phyloP scores from a whole-genome alignment of 2,113 vertebrate genomes.

The Axis porcinus region DNA sequence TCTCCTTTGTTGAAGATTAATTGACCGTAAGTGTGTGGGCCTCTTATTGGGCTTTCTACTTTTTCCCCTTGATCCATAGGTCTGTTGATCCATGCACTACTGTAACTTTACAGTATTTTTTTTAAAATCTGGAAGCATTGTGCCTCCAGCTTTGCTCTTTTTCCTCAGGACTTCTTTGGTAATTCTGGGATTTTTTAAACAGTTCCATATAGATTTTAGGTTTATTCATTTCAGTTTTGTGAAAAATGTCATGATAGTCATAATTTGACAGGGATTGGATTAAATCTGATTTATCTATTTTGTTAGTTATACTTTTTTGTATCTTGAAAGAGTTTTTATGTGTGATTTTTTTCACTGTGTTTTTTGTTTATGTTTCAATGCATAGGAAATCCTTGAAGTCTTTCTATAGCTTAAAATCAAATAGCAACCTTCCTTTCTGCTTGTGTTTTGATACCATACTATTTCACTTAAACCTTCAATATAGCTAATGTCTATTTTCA shows the following conservation, averaged over 20 bases:
- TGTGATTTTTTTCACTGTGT: not conserved
- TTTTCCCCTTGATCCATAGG: not conserved
- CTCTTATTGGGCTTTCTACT: not conserved
- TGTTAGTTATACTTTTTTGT: not conserved
- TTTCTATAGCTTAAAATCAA: not conserved
- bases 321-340: not conserved
- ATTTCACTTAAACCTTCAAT: not conserved
- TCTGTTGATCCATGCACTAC: not conserved
- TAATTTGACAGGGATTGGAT: not conserved
- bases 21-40: not conserved
- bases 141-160: not conserved
- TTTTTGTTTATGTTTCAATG: not conserved
- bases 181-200: not conserved
- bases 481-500: constrained; percentile 12
- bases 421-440: not conserved
- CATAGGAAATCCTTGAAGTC: not conserved
- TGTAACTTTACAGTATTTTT: not conserved
- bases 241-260: not conserved
- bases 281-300: not conserved
- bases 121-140: not conserved
- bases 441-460: not conserved
- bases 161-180: not conserved
- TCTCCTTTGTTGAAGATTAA: not conserved
- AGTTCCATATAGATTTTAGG: not conserved
- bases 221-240: not conserved